Conservation (phyloP, 2,888 invertebrate species). For the Caenorhabditis auriculariae region DNA sequence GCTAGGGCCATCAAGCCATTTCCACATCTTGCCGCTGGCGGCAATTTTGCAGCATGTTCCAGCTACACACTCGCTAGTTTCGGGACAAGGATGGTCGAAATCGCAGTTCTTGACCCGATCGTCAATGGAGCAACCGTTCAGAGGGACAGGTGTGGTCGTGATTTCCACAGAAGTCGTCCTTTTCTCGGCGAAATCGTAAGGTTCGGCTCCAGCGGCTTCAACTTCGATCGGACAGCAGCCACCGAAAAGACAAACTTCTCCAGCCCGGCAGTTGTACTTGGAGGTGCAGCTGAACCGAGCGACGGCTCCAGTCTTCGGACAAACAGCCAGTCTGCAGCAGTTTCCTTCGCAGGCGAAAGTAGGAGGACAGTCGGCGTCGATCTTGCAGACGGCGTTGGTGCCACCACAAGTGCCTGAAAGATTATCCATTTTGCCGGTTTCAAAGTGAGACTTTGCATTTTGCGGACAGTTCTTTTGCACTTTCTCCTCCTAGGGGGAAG, state of each 20-base stretch:
- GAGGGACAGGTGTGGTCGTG: conserved; percentile 2
- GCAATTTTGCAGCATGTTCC: conserved; percentile 41
- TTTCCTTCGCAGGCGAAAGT: conserved; percentile 36
- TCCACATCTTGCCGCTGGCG: conserved; percentile 22
- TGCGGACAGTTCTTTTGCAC: too few species aligned
- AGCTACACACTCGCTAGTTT: conserved; percentile 42
- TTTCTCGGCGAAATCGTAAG: neutral
- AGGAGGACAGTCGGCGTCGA: conserved; percentile 39
- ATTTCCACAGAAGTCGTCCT: neutral
- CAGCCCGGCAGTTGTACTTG: conserved; percentile 37
- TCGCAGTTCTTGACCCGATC: conserved; percentile 30
- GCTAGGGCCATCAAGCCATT: conserved; percentile 40
- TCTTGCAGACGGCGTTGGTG: conserved; percentile 35
- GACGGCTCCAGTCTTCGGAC: conserved; percentile 27
- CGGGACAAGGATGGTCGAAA: conserved; percentile 42
- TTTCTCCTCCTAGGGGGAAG: conserved; percentile 1
- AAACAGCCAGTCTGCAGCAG: conserved; percentile 41
- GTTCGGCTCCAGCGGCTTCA: conserved; percentile 8
- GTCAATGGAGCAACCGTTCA: conserved; percentile 23
- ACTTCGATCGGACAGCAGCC: conserved; percentile 38
- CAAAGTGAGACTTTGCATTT: too few species aligned
- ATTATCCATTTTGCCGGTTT: too few species aligned
- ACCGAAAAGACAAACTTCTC: conserved; percentile 39
- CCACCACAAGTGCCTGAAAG: conserved; percentile 25
- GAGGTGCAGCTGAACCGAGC: conserved; percentile 35